phyloP scores from a whole-genome alignment of 2,888 invertebrate species.

The Apodemia hepburni region DNA sequence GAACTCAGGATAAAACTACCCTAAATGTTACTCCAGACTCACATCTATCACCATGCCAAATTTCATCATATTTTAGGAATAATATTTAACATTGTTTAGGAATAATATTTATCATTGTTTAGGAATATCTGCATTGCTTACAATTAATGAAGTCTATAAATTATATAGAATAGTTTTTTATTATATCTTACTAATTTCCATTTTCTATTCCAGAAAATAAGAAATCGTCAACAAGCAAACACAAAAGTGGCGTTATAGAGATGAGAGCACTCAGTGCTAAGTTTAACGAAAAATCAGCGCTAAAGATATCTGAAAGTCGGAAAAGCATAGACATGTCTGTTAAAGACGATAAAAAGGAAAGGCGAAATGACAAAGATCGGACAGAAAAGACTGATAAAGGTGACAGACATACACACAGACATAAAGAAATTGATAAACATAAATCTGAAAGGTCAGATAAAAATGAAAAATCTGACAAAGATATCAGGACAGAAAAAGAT shows the following conservation, averaged over 20 bases:
- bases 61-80: too few relatives aligned
- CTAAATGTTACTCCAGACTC: too few relatives aligned
- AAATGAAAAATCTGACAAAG: slow-evolving; percentile 18
- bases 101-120: too few relatives aligned
- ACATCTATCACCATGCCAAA: too few relatives aligned
- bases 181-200: too few relatives aligned
- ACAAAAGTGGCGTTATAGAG: slow-evolving; percentile 70
- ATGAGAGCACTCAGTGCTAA: slow-evolving; percentile 72
- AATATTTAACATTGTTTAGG: too few relatives aligned
- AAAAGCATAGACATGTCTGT: slow-evolving; percentile 50
- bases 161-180: too few relatives aligned
- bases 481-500: slow-evolving; percentile 28
- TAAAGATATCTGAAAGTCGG: slow-evolving; percentile 51
- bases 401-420: slow-evolving; percentile 39
- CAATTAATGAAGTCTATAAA: too few relatives aligned
- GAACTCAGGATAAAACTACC: too few relatives aligned
- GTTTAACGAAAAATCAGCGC: slow-evolving; percentile 58
- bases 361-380: slow-evolving; percentile 15
- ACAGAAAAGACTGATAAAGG: slow-evolving; percentile 29
- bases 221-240: slow-evolving; percentile 49
- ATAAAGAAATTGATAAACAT: slow-evolving; percentile 43
- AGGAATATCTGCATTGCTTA: too few relatives aligned
- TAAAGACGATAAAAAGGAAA: slow-evolving; percentile 40
- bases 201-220: slow-evolving; percentile 51
- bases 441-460: slow-evolving; percentile 28